Conservation (phyloP, 2,888 invertebrate genomes). For the Orchestes rusci region DNA sequence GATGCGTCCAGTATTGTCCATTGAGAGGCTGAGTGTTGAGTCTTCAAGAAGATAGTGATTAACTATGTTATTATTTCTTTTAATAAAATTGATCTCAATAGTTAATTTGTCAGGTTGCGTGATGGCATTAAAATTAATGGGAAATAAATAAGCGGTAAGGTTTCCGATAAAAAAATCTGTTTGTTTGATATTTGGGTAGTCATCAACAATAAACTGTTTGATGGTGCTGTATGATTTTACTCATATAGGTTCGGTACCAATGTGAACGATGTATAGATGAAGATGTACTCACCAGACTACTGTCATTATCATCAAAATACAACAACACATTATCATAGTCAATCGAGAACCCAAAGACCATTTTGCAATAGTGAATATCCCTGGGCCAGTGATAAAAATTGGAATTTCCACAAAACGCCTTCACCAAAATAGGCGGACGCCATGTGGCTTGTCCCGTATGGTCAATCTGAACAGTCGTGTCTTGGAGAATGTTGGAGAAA, state of each 20-base stretch:
- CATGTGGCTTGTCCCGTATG: conserved; percentile 38
- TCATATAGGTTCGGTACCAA: too few species aligned
- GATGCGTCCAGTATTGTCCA: conserved; percentile 31
- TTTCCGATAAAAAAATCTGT: too few species aligned
- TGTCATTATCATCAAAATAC: conserved; percentile 28
- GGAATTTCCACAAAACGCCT: conserved; percentile 38
- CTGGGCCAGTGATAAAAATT: conserved; percentile 42
- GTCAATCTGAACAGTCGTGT: conserved; percentile 34
- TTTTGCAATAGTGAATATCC: conserved; percentile 40
- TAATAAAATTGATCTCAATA: too few species aligned
- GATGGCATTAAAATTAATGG: too few species aligned
- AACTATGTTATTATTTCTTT: too few species aligned
- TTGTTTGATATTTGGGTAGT: too few species aligned
- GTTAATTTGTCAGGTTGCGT: too few species aligned
- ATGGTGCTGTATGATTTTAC: too few species aligned
- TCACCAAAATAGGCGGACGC: conserved; percentile 35
- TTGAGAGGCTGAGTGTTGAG: conserved; percentile 27
- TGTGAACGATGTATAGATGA: too few species aligned
- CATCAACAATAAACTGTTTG: too few species aligned
- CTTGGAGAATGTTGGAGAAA: conserved; percentile 32
- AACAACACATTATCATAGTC: conserved; percentile 32
- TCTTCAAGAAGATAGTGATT: conserved; percentile 20
- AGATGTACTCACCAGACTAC: conserved; percentile 10
- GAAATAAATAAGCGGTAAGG: too few species aligned
- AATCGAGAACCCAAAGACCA: conserved; percentile 40